Evolutionary conservation across 2,888 invertebrate species (phyloP), one percentile per base, ranked within the genome.

Genomic region (Drosophila barbarae): DNA sequence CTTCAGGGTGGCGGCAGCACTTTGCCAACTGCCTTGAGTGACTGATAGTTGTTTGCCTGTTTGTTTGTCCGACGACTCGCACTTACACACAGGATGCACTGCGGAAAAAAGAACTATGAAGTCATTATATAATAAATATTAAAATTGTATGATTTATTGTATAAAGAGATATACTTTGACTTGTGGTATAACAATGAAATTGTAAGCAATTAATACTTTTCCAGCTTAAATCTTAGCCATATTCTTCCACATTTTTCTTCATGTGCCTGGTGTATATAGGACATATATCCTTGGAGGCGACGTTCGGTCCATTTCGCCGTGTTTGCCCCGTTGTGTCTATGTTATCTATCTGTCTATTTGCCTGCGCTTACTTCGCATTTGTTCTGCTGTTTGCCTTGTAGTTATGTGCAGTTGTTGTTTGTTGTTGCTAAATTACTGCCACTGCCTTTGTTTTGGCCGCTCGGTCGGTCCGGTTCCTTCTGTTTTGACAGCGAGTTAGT

Each of bases 21-120:
- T 70, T 53, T 70, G 53, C 50, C 68, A 46, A 68, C 68, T 68
- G 68, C 63, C 71, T 84, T 81, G 85, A 81, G 80, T 84, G 80
- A 81, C 78, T 78, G 85, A 85, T 85, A 84, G 80, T 85, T 80
- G 85, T 77, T 81, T 84, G 78, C 70, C 63, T 69, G 85, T 50
- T 83, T 84, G 71, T 80, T 77, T 85, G 69, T 70, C 68, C 69
- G 53, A 58, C 67, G 53, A 58, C 59, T 59, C 59, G 59, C 59
- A 59, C 59, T 59, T 59, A 59, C 15, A 60, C 42, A 44, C 15
- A 30, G 36, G 9, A n/a, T n/a, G 34, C 21, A 54, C 55, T 38
- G 21, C 2, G 10, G 49, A 10, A n/a, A 41, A 42, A 42, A 35
- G 10, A 4, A 2, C 28, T 28, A 5, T 21, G 21, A 21, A 21